Evolutionary conservation across 2,888 invertebrate genomes (phyloP), one percentile per base, ranked within the genome.

Genomic region (Pyrrhia umbra): DNA sequence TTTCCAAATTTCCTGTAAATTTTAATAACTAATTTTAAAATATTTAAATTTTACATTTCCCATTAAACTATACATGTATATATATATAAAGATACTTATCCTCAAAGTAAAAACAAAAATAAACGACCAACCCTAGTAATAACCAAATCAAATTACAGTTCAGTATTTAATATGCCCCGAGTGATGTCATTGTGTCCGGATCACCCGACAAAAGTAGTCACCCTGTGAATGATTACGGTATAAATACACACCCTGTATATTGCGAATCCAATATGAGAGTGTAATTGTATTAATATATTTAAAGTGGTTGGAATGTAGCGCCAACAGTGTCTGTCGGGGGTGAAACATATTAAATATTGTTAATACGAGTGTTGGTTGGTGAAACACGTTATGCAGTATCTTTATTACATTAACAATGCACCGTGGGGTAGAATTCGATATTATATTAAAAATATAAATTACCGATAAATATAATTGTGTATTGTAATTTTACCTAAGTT

Each of bases 221-320:
- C 13, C 47, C 57, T 45, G 62, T 62, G 51, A 63, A 27, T 63
- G 64, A 68, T 58, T 30, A 21, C 52, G 37, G 46, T 46, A 23
- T 39, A 64, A 50, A 16, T 4, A 40, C n/a, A 1, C 54, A 55
- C 51, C 30, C 63, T 45, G 63, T 58, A 16, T 37, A 79, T 74
- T 79, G 47, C 67, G n/a, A 59, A 13, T 70, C 74, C 70, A 78
- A 70, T 79, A 77, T 62, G 61, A 62, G 46, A 46, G 30, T 13
- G 59, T 78, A 73, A 78, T 76, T 58, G 54, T 79, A 57, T 74
- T 70, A 68, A 68, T 78, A 68, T 64, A 57, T 67, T 73, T 51
- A 51, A 57, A 73, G 57, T 68, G 62, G 47, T 47, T 43, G 16
- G 42, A 56, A 27, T 40, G 67, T 34, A 39, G 37, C 61, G 16